Percentiles rank a stretch among this genome's conserved stretches.
Evolutionary conservation across 2,113 vertebrate genomes (phyloP).

Genomic region (Erythrolamprus reginae): DNA sequence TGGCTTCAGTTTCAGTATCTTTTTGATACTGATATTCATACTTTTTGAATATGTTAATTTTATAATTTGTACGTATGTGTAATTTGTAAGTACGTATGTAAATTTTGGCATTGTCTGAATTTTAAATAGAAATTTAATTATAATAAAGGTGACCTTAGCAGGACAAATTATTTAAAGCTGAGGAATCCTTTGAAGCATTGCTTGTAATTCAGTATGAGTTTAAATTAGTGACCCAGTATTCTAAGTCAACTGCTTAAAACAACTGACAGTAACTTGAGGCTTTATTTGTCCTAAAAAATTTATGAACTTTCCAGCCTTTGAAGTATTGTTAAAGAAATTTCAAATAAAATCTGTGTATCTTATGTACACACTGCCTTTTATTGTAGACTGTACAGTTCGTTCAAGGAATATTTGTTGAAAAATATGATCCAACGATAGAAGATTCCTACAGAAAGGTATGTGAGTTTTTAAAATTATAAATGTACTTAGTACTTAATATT

Average conservation of each 20-base stretch:
- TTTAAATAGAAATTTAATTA: neutral
- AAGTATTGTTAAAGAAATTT: conserved; percentile 3
- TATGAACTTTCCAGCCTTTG: neutral
- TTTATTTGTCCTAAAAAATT: neutral
- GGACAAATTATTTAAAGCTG: neutral
- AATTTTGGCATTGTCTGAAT: neutral
- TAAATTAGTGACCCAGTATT: neutral
- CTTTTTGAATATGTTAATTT: neutral
- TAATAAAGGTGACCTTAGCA: neutral
- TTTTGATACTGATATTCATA: too few species aligned
- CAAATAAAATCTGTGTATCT: neutral
- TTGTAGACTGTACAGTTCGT: conserved; percentile 84
- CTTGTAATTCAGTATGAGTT: neutral
- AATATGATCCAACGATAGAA: conserved; percentile 85
- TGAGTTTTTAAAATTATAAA: neutral
- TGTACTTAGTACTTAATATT: neutral
- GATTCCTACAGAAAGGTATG: conserved; percentile 82
- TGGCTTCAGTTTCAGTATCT: neutral
- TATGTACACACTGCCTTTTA: conserved; percentile 32
- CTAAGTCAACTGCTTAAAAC: neutral
- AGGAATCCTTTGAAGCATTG: neutral
- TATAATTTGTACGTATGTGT: neutral
- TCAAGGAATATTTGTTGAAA: conserved; percentile 87
- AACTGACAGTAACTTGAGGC: neutral
- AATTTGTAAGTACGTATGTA: neutral